These are phyloP conservation scores for Polymixis lichenea DNA, from an alignment of 2,888 invertebrate species.

Conservation along the genomic window DNA sequence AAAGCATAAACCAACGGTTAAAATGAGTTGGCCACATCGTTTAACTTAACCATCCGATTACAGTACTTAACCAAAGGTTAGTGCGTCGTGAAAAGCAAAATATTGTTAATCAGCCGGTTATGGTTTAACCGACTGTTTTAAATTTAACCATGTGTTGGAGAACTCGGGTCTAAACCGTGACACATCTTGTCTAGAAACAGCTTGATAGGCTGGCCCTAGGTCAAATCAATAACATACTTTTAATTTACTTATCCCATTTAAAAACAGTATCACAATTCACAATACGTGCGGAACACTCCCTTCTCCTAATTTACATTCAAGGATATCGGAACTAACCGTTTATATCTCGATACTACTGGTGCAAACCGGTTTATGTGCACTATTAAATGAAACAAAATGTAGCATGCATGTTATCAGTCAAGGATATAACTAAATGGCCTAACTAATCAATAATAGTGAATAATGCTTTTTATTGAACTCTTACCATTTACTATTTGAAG, in stretches of 20 bases:
- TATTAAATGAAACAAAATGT: constrained; percentile 30
- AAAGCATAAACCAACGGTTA: no score
- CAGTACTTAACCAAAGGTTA: no score
- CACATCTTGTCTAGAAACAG: neutral
- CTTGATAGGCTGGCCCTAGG: constrained; percentile 7
- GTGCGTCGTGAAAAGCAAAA: no score
- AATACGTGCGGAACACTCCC: constrained; percentile 66
- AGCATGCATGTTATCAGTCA: constrained; percentile 12
- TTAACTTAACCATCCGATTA: no score
- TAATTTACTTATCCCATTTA: constrained; percentile 18
- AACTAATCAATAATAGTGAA: constrained; percentile 10
- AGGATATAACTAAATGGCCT: constrained; percentile 17
- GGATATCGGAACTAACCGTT: constrained; percentile 69
- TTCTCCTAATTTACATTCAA: constrained; percentile 78
- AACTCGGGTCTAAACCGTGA: neutral
- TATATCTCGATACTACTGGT: constrained; percentile 43
- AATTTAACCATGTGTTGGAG: no score
- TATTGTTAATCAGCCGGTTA: no score
- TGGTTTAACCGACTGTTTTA: no score
- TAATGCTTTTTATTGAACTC: neutral
- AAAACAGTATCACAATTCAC: constrained; percentile 47
- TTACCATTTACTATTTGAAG: neutral
- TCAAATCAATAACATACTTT: constrained; percentile 9
- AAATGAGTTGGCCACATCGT: no score
- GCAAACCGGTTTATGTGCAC: constrained; percentile 50